Evolutionary conservation across 2,888 invertebrate species (phyloP).

Genomic region (Drosophila kuntzei): DNA sequence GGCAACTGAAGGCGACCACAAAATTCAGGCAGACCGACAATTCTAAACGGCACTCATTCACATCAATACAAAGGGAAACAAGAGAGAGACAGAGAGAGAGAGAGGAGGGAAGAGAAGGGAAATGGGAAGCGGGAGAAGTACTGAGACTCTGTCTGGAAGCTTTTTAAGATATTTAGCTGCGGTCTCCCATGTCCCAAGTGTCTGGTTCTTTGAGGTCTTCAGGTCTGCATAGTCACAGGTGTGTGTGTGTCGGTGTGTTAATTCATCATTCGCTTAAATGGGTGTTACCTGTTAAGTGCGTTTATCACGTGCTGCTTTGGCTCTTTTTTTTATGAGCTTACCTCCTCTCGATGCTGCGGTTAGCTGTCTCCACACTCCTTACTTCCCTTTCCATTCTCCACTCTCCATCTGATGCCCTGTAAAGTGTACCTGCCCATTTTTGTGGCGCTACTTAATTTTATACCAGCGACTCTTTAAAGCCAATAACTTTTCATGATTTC

Average conservation of each 20-base stretch:
- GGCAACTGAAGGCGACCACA: constrained; percentile 24
- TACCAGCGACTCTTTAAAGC: constrained; percentile 16
- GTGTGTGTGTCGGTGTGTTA: constrained; percentile 44
- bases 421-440: constrained; percentile 27
- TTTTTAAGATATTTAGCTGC: constrained; percentile 45
- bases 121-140: neutral
- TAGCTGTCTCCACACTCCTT: neutral
- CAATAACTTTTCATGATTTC: constrained; percentile 67
- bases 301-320: constrained; percentile 79
- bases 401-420: neutral
- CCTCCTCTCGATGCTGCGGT: constrained; percentile 16
- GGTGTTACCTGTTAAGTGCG: constrained; percentile 83
- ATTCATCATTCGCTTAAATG: constrained; percentile 78
- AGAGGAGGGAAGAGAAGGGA: neutral
- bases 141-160: neutral
- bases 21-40: constrained; percentile 27
- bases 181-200: constrained; percentile 21
- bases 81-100: neutral
- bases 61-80: constrained; percentile 24
- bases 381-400: neutral
- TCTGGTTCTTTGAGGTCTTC: constrained; percentile 13
- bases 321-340: constrained; percentile 59
- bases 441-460: constrained; percentile 52
- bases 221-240: neutral
- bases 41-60: constrained; percentile 72